These are phyloP conservation scores for Porites evermanni DNA, from an alignment of 92 coral and sea anemone species.

Conservation along the genomic window DNA sequence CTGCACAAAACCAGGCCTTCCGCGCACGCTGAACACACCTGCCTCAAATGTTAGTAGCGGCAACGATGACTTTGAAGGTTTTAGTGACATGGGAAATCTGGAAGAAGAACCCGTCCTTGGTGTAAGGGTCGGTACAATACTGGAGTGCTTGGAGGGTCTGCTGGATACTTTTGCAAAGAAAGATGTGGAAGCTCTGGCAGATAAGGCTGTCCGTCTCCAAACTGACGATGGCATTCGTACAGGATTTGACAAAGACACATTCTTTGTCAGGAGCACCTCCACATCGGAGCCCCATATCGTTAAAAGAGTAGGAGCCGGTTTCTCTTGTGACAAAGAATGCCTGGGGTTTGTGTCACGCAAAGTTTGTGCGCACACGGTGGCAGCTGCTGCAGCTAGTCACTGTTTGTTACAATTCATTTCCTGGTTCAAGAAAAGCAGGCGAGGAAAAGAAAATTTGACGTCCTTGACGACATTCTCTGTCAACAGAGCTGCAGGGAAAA, in stretches of 20 bases:
- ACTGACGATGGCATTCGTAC: neutral
- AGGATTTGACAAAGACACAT: slow-evolving; percentile 36
- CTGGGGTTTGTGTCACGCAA: slow-evolving; percentile 51
- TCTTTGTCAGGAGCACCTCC: slow-evolving; percentile 43
- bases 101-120: neutral
- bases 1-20: slow-evolving; percentile 15
- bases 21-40: neutral
- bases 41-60: no score
- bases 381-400: slow-evolving; percentile 20
- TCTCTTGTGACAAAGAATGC: slow-evolving; percentile 44
- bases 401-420: slow-evolving; percentile 9
- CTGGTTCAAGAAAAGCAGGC: slow-evolving; percentile 21
- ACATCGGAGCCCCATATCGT: slow-evolving; percentile 37
- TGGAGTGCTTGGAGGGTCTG: slow-evolving; percentile 10
- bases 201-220: slow-evolving; percentile 24
- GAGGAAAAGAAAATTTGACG: slow-evolving; percentile 25
- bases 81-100: neutral
- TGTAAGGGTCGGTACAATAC: neutral
- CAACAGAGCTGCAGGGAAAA: slow-evolving; percentile 38
- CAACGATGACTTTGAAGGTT: no score
- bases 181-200: slow-evolving; percentile 37
- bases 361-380: slow-evolving; percentile 38
- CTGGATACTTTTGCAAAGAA: slow-evolving; percentile 15
- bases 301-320: slow-evolving; percentile 37
- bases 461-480: slow-evolving; percentile 46